Conservation (phyloP, 2,797 vertebrate species). For the Heteromormyrus szaboi region DNA sequence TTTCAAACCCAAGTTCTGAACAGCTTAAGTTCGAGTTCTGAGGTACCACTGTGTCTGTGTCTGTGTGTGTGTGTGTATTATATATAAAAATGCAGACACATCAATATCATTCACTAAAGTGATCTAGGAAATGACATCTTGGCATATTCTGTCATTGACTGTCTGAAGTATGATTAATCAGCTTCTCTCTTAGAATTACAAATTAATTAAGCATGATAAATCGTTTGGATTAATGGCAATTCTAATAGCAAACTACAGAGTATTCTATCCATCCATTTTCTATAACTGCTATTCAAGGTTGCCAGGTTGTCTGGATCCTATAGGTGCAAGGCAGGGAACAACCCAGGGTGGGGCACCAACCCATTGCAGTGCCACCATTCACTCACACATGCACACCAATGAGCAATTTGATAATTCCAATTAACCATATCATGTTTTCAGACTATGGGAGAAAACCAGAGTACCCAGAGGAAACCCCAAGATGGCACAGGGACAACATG, state of each 20-base stretch:
- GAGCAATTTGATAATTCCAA: neutral
- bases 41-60: no score
- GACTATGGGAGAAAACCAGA: neutral
- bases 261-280: neutral
- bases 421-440: neutral
- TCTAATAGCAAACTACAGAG: neutral
- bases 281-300: neutral
- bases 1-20: no score
- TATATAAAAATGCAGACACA: neutral
- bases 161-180: neutral
- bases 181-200: neutral
- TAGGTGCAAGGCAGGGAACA: neutral
- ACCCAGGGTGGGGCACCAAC: neutral
- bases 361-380: neutral
- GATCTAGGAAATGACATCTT: neutral
- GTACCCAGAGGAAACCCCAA: neutral
- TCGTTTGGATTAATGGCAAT: neutral
- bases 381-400: neutral
- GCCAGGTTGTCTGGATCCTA: neutral
- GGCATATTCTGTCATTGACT: neutral
- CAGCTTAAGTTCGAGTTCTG: no score
- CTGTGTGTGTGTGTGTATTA: neutral
- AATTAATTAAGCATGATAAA: neutral
- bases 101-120: neutral
- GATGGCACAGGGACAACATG: neutral